Base-by-base conservation (phyloP, 2,888 invertebrate genomes). In the Pseudeuparius sepicola region DNA sequence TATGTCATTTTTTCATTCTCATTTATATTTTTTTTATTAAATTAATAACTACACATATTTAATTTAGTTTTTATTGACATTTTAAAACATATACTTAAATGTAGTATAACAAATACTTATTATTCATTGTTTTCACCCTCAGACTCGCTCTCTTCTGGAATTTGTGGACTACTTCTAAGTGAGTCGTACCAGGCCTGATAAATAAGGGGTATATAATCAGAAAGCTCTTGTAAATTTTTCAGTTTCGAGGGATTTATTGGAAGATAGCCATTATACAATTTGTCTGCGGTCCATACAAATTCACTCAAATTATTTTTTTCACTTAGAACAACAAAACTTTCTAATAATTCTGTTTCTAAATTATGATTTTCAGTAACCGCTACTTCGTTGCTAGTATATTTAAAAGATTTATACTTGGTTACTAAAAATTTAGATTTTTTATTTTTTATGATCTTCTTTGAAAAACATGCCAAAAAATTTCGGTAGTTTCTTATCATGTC, bases 191-290 rank as follows among this genome's bases (percentile, higher is more conserved):
- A 7, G 13, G 14, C 27, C 7, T 6, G 27, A 27, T 27, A 27
- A 6, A 27, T 14, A 13, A 14, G 7, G 4, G 4, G 12, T 11
- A 27, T 27, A 27, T 27, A 27, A 14, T 27, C 4, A 11, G 27
- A 27, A 27, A 27, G 27, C 9, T 27, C 27, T 27, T 27, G 13
- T 6, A 27, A 27, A 7, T 25, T 6, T 27, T 27, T 27, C 14
- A 27, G 27, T 27, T 10, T 27, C 14, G 14, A 14, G 13, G 5
- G 27, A 9, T 27, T 27, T 14, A 27, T 7, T 9, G 12, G 11
- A 4, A 27, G 13, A 14, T 27, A 14, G 14, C 14, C 14, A 14
- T 27, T 14, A 14, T 27, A 27, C 14, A 27, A 9, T 12, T 27
- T n/a, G n/a, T n/a, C n/a, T n/a, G n/a, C n/a, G n/a, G n/a, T n/a